Percentiles rank a stretch among this genome's conserved stretches.
Conservation (phyloP, 1,140 invertebrate genomes). For the Branchinecta lynchi region DNA sequence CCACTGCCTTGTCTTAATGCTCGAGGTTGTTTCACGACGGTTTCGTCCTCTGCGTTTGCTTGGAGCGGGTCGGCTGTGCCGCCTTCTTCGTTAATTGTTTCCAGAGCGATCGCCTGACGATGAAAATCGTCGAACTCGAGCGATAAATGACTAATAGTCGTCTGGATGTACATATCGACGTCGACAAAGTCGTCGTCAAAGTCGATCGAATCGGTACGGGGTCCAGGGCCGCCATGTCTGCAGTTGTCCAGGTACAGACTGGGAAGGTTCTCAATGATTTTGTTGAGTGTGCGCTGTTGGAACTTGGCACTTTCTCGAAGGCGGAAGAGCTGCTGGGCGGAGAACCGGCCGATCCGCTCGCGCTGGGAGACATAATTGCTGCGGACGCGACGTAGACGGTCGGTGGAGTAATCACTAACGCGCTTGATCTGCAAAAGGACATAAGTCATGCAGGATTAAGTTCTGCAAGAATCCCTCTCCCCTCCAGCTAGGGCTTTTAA, state of each 20-base stretch:
- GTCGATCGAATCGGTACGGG: constrained; percentile 54
- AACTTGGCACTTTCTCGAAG: constrained; percentile 85
- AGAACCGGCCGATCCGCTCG: constrained; percentile 84
- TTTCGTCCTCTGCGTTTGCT: not conserved
- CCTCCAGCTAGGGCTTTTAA: too few relatives aligned
- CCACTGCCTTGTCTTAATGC: not conserved
- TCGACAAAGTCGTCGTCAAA: constrained; percentile 43
- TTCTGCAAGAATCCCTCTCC: not conserved
- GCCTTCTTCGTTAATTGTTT: not conserved
- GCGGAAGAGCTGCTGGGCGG: constrained; percentile 69
- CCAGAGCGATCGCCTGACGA: not conserved
- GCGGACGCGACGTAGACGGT: constrained; percentile 76
- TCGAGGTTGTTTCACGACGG: not conserved
- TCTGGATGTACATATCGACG: constrained; percentile 24
- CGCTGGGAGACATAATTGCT: constrained; percentile 91
- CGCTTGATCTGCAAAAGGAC: constrained; percentile 33
- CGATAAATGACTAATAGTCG: constrained; percentile 1
- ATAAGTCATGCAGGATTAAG: not conserved
- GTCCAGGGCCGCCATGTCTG: constrained; percentile 59
- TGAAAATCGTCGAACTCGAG: constrained; percentile 22
- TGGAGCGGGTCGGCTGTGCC: not conserved
- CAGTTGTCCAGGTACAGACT: constrained; percentile 83
- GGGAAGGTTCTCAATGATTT: constrained; percentile 84
- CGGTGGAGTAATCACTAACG: constrained; percentile 73
- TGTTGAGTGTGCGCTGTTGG: constrained; percentile 83